Evolutionary conservation across 2,113 vertebrate species (phyloP), one percentile per base, ranked within the genome.

Genomic region (Cyrtonyx montezumae): DNA sequence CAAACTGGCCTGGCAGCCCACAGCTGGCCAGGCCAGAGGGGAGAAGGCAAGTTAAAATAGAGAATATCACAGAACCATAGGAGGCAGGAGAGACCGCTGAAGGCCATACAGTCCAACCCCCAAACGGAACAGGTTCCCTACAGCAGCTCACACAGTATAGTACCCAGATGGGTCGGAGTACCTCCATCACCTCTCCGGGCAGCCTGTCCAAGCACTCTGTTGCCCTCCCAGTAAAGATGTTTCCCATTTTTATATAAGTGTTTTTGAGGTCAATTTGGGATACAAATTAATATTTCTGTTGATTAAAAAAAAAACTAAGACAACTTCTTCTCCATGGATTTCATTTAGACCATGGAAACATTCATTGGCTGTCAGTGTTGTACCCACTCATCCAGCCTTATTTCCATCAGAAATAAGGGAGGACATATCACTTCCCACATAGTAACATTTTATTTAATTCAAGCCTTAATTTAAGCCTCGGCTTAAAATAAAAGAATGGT

Each of bases 1-100:
- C 77, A 42, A 34, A 12, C 22, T 5, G n/a, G 18, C 6, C 15
- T 28, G 43, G 5, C 0, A 4, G 23, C 1, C 34, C 55, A 43
- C 11, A 51, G 48, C 14, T 15, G 5, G 13, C 62, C 69, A 48
- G n/a, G 3, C 30, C 19, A n/a, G 23, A 32, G 19, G 13, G 2
- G 9, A 0, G 9, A 3, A 20, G 21, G 30, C 9, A 65, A 61
- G 25, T 17, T 30, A 40, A 37, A 71, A 49, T 13, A 43, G 26
- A 37, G 30, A 30, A 42, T 19, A 19, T 30, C 40, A 43, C 43
- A 43, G 43, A 43, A 43, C 43, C 43, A 43, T 43, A 43, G 16
- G 43, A 17, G 51, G 28, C 26, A 53, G 51, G 28, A 53, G 51
- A 9, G 15, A 53, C 26, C 5, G 17, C 51, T 53, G 51, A 53